Evolutionary conservation across 2,888 invertebrate genomes (phyloP), one percentile per base, ranked within the genome.

Genomic region (Ceramica pisi): DNA sequence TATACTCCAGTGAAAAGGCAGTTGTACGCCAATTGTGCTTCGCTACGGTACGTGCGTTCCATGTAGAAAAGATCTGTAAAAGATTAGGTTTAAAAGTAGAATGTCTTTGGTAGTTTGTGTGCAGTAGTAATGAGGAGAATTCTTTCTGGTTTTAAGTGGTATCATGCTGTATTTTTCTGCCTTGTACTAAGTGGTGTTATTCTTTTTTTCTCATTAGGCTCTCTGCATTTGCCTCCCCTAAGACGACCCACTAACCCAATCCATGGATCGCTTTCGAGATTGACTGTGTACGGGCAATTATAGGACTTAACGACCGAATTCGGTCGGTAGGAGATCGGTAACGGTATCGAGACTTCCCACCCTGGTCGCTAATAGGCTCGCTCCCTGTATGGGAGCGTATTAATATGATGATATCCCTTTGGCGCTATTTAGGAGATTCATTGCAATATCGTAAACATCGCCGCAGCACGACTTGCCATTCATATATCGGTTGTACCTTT

Each of bases 31-130:
- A 78, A 81, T 76, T 69, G 69, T 64, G 16, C 38, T 64, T 14
- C 48, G 8, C 23, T 26, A 19, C 46, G 46, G 19, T 61, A 81
- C 69, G 63, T 81, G 81, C 50, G 26, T 46, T 76, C 46, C 55
- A 81, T 81, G 35, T 64, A 19, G 44, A 68, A 67, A 63, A 50
- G 63, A 61, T 81, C 60, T 78, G 64, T 53, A 65, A 76, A 63
- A 77, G 60, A 65, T 77, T 69, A 69, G 53, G 57, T 80, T 62
- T 65, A 46, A 50, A 68, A 62, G 14, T 59, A 50, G 38, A 59
- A 59, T 44, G 44, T 68, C 48, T 74, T 56, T 64, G 14, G 16
- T 51, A 63, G 61, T 64, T 60, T 53, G n/a, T 53, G 23, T 23
- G 55, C 21, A 35, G 23, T 1, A 53, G 21, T 46, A 51, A 73